Percentiles rank a stretch among this genome's conserved stretches.
Conservation (phyloP, 2,888 invertebrate species). For the Drosophila borborema region DNA sequence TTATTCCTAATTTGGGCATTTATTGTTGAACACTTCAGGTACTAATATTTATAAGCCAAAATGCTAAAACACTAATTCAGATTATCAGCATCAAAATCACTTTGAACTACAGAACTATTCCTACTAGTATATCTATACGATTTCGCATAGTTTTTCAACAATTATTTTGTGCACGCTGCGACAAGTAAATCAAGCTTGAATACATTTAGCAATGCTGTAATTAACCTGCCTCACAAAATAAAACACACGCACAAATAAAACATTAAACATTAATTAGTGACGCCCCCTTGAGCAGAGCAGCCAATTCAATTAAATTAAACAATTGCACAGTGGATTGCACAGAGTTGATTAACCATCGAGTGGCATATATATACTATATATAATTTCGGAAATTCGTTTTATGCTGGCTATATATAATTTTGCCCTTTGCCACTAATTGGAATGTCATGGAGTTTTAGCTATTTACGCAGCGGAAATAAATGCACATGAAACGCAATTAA, state of each 20-base stretch:
- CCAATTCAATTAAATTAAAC: slow-evolving; percentile 28
- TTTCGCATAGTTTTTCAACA: not conserved
- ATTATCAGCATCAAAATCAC: no score
- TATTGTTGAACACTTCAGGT: no score
- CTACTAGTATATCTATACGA: no score
- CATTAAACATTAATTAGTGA: slow-evolving; percentile 37
- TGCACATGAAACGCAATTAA: slow-evolving; percentile 66
- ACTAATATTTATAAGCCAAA: no score
- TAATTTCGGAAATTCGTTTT: slow-evolving; percentile 10
- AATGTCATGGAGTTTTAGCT: slow-evolving; percentile 35
- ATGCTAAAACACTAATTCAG: no score
- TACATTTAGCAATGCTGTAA: slow-evolving; percentile 7
- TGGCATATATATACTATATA: slow-evolving; percentile 3
- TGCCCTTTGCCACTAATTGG: slow-evolving; percentile 17
- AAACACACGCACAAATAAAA: not conserved
- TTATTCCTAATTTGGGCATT: no score
- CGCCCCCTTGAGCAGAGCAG: slow-evolving; percentile 17
- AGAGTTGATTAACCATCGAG: slow-evolving; percentile 19
- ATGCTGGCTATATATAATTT: not conserved
- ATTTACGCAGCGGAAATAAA: slow-evolving; percentile 35
- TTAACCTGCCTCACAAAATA: slow-evolving; percentile 11
- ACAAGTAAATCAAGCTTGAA: not conserved
- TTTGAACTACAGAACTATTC: no score
- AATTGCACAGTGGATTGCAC: slow-evolving; percentile 35
- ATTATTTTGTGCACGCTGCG: not conserved